A percentile compares a stretch with the other conserved stretches of the same genome.
Evolutionary conservation across 2,888 invertebrate species (phyloP).

Genomic region (Chouioia cunea): DNA sequence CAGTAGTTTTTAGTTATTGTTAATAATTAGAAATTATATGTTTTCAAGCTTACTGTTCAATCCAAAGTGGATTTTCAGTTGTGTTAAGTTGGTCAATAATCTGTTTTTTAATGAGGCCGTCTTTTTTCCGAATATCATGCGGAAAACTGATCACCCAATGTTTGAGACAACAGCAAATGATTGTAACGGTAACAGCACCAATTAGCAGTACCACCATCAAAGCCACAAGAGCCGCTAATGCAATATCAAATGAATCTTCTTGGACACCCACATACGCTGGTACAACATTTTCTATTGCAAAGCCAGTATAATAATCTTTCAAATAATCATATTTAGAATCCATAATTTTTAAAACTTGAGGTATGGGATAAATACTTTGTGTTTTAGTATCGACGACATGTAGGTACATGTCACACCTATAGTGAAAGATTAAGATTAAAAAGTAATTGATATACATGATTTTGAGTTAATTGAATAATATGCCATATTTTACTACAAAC

Average conservation of each 20-base stretch:
- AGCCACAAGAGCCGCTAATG: slow-evolving; percentile 87
- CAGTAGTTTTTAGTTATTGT: no score
- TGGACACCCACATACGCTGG: slow-evolving; percentile 77
- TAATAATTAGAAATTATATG: slow-evolving; percentile 14
- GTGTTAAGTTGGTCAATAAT: slow-evolving; percentile 89
- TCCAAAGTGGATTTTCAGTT: slow-evolving; percentile 93
- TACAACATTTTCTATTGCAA: slow-evolving; percentile 81
- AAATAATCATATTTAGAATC: slow-evolving; percentile 89
- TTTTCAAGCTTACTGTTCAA: slow-evolving; percentile 81
- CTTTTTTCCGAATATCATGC: slow-evolving; percentile 85
- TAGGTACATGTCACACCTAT: slow-evolving; percentile 88
- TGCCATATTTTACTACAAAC: slow-evolving; percentile 66
- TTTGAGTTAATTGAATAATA: slow-evolving; percentile 1
- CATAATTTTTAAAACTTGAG: slow-evolving; percentile 83
- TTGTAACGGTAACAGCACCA: slow-evolving; percentile 87
- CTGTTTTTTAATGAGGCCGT: slow-evolving; percentile 85
- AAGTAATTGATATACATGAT: not conserved
- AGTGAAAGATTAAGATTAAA: slow-evolving; percentile 31
- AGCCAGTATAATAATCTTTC: slow-evolving; percentile 81
- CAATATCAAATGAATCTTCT: slow-evolving; percentile 86
- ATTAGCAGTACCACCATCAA: slow-evolving; percentile 87
- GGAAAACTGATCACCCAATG: slow-evolving; percentile 89
- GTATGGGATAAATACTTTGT: slow-evolving; percentile 82
- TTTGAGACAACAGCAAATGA: slow-evolving; percentile 89
- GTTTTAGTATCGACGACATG: slow-evolving; percentile 83